Conservation (phyloP, 2,113 vertebrate species). For the Polyodon spathula region DNA sequence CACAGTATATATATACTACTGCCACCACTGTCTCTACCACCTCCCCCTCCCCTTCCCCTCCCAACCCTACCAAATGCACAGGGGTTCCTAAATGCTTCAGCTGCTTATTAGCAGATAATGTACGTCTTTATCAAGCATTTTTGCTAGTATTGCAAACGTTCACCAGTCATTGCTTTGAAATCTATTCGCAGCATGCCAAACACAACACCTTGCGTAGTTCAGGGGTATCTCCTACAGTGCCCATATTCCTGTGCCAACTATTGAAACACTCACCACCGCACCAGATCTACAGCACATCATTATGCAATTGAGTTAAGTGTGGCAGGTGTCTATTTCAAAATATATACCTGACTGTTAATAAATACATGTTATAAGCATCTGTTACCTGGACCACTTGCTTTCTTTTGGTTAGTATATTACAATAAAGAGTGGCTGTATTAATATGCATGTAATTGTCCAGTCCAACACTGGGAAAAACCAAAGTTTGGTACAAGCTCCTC, state of each 20-base stretch:
- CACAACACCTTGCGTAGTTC: constrained; percentile 29
- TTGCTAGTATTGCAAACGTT: constrained; percentile 11
- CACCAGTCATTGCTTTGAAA: constrained; percentile 34
- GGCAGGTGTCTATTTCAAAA: too few species aligned
- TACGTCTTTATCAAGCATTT: constrained; percentile 15
- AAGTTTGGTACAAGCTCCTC: too few species aligned
- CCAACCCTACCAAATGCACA: constrained; percentile 14
- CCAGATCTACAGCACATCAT: constrained; percentile 6
- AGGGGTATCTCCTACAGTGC: constrained; percentile 36
- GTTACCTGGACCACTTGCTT: constrained; percentile 3
- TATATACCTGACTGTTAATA: constrained; percentile 10
- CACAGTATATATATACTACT: constrained; percentile 13
- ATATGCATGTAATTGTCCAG: too few species aligned
- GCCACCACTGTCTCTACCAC: constrained; percentile 16
- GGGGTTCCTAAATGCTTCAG: constrained; percentile 16
- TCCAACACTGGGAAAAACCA: too few species aligned
- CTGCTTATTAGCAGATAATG: constrained; percentile 17
- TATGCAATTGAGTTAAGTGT: constrained; percentile 1
- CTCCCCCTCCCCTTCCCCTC: constrained; percentile 7
- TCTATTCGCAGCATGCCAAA: constrained; percentile 51
- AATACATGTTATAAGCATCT: constrained; percentile 18
- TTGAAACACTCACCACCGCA: constrained; percentile 24
- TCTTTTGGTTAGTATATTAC: too few species aligned
- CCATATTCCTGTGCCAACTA: constrained; percentile 37
- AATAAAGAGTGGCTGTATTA: too few species aligned